Base-by-base conservation (phyloP, 2,888 invertebrate genomes). In the Drosophila mimetica region DNA sequence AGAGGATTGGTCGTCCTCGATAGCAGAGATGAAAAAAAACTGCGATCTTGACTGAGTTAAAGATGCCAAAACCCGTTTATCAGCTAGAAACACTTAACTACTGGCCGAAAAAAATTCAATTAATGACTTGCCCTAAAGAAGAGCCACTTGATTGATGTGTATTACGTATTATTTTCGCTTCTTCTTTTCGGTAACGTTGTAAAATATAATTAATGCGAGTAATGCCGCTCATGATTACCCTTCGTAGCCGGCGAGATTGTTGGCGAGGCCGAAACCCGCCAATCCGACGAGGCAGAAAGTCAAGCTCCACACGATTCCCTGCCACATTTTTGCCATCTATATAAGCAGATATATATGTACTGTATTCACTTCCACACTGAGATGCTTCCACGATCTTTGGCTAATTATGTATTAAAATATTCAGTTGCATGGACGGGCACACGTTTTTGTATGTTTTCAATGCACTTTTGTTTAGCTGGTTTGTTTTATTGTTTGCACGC, bases 231-330 rank as follows among this genome's bases (percentile, higher is more conserved):
- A 41, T 67, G 51, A 52, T 89, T 87, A 90, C 90, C 90, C 90
- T 70, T 90, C 89, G 77, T 90, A 90, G 71, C 85, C 83, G 52
- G 82, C 86, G 71, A 90, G 79, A 73, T 90, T 89, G 71, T 77
- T 83, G 37, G 65, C 64, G 20, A 51, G 75, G 70, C 74, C 50
- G 39, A 67, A 59, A 70, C 63, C 61, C 59, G 76, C 64, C 66
- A 84, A 60, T 13, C 61, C 57, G 71, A 71, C 14, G 53, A 84
- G 75, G 25, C 79, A 76, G 65, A 84, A 44, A 61, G 63, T 46
- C 53, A 74, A 74, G 57, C 71, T 74, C 47, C 74, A 84, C 81
- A 82, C 81, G 87, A 82, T 80, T 76, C 85, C 75, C 54, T 61
- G 65, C 66, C 65, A 76, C 87, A 82, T 81, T 63, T 75, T 76